These are phyloP conservation scores for Neodiprion lecontei DNA, from an alignment of 1,140 invertebrate genomes.

Conservation along the genomic window DNA sequence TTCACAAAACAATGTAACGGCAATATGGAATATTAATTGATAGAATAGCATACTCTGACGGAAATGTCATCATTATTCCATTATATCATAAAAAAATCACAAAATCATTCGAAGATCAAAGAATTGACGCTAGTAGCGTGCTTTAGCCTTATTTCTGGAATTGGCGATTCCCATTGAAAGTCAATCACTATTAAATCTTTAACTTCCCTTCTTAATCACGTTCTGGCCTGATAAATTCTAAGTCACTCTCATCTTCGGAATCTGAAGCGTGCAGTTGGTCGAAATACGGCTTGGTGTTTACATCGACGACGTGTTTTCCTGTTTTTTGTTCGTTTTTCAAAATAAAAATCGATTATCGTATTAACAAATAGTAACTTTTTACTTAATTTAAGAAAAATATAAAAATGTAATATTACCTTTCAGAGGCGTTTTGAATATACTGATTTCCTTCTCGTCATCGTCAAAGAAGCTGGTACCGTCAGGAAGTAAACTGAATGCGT, in stretches of 20 bases:
- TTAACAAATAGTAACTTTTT: neutral
- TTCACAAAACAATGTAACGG: no score
- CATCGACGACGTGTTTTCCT: slow-evolving; percentile 1
- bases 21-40: no score
- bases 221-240: slow-evolving; percentile 60
- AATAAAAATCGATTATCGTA: slow-evolving; percentile 6
- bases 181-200: neutral
- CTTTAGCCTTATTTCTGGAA: no score
- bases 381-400: neutral
- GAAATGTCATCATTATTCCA: no score
- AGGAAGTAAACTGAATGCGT: slow-evolving; percentile 55
- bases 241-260: slow-evolving; percentile 53
- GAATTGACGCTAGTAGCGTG: no score
- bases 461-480: slow-evolving; percentile 60
- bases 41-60: no score
- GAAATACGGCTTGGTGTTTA: slow-evolving; percentile 57
- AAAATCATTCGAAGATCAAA: no score
- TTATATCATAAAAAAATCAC: no score
- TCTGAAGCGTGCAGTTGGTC: slow-evolving; percentile 53
- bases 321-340: slow-evolving; percentile 36
- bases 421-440: slow-evolving; percentile 68
- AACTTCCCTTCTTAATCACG: slow-evolving; percentile 32
- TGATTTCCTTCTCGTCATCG: slow-evolving; percentile 69
- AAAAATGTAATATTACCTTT: slow-evolving; percentile 51
- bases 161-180: no score